phyloP scores from a whole-genome alignment of 2,113 vertebrate species.

The Oncorhynchus nerka region DNA sequence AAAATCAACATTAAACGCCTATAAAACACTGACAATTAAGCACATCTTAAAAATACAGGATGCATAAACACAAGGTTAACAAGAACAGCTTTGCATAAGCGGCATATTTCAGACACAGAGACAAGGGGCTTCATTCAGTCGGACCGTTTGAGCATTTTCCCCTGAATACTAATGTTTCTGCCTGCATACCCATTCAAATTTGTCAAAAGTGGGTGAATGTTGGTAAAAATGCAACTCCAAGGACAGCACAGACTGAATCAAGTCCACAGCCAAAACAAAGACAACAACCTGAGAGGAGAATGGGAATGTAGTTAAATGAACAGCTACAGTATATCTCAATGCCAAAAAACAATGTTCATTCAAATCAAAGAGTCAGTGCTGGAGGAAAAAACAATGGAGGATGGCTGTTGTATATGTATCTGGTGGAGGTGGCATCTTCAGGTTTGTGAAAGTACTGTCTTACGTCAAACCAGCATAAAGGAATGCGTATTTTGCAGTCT shows the following conservation, averaged over 20 bases:
- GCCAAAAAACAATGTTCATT: constrained; percentile 45
- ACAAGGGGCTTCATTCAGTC: constrained; percentile 62
- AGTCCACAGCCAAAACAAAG: constrained; percentile 64
- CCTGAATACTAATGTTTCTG: neutral
- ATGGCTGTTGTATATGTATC: constrained; percentile 61
- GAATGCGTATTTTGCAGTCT: constrained; percentile 25
- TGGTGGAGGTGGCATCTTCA: constrained; percentile 45
- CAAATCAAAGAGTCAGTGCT: constrained; percentile 64
- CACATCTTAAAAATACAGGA: constrained; percentile 64
- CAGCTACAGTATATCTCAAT: constrained; percentile 51
- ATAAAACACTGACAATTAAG: constrained; percentile 52
- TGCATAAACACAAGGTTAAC: constrained; percentile 60
- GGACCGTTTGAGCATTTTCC: constrained; percentile 16
- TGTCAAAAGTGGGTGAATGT: constrained; percentile 14
- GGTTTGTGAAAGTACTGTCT: constrained; percentile 26
- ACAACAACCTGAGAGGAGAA: constrained; percentile 66
- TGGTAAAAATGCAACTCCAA: constrained; percentile 17
- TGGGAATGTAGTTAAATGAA: constrained; percentile 66
- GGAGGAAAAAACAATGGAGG: constrained; percentile 69
- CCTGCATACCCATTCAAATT: constrained; percentile 24
- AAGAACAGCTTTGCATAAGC: constrained; percentile 56
- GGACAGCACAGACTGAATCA: constrained; percentile 57
- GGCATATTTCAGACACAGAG: constrained; percentile 51
- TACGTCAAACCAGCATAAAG: constrained; percentile 27
- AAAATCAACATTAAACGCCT: constrained; percentile 70